Conservation (phyloP, 2,113 vertebrate genomes). For the Setophaga petechia region DNA sequence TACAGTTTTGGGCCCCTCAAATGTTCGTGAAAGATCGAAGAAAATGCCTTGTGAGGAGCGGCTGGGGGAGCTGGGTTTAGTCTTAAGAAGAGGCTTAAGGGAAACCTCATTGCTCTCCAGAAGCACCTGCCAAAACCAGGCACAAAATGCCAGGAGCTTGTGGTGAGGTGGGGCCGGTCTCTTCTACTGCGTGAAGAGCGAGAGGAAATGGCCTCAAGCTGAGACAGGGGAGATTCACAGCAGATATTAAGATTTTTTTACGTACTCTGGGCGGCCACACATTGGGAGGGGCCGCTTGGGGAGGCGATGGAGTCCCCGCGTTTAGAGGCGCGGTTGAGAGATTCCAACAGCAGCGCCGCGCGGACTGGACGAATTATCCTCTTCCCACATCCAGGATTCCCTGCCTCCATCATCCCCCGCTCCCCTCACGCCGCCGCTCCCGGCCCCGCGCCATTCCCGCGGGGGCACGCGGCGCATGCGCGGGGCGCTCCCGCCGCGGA, state of each 20-base stretch:
- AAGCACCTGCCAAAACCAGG: background rate
- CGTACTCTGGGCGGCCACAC: background rate
- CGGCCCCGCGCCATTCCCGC: background rate
- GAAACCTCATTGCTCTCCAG: too few relatives aligned
- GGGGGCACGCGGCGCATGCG: background rate
- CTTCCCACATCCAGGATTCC: accelerated
- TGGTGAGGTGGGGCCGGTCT: background rate
- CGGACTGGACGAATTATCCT: accelerated
- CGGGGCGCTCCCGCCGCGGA: background rate
- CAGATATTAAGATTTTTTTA: background rate
- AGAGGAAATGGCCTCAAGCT: too few relatives aligned
- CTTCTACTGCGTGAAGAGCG: background rate
- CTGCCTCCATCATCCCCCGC: too few relatives aligned
- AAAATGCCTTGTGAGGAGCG: too few relatives aligned
- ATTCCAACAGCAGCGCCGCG: background rate
- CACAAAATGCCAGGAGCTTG: background rate
- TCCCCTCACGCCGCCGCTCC: background rate
- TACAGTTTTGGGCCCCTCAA: too few relatives aligned
- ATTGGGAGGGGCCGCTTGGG: background rate
- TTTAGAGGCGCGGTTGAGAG: background rate
- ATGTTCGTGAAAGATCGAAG: background rate
- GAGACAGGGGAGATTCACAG: background rate
- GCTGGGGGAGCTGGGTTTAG: background rate
- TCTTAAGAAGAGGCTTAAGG: background rate
- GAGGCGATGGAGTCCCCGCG: background rate